Conservation (phyloP, 2,797 vertebrate species). For the Neomorphus geoffroyi region DNA sequence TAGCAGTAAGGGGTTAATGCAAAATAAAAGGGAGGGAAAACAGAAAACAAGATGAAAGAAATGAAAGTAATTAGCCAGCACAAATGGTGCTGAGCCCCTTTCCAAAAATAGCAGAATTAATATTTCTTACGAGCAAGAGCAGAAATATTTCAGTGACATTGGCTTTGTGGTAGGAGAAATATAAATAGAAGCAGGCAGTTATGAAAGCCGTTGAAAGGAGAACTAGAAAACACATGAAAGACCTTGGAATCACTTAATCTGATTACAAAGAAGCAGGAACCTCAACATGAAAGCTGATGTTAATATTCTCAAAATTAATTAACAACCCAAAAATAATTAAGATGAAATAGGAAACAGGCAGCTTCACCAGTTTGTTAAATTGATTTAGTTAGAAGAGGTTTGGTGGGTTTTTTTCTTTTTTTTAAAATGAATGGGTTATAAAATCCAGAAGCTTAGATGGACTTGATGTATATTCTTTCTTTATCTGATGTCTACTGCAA, state of each 20-base stretch:
- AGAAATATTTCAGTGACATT: conserved; percentile 37
- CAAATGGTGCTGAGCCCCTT: not conserved
- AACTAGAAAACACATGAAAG: conserved; percentile 58
- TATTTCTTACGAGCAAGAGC: conserved; percentile 13
- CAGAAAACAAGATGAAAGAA: conserved; percentile 37
- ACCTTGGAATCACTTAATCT: conserved; percentile 37
- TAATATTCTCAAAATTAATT: conserved; percentile 56
- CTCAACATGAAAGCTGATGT: conserved; percentile 28
- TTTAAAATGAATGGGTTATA: not conserved
- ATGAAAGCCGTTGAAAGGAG: conserved; percentile 50
- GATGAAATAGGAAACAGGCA: not conserved
- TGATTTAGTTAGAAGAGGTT: not conserved
- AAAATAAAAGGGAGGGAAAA: not conserved
- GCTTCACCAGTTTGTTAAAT: not conserved
- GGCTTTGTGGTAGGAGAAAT: conserved; percentile 21
- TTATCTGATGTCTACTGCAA: not conserved
- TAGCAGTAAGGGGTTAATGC: not conserved
- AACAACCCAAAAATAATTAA: conserved; percentile 40
- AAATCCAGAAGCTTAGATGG: not conserved
- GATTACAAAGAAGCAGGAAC: conserved; percentile 31
- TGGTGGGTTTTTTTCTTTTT: not conserved
- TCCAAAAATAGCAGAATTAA: conserved; percentile 43
- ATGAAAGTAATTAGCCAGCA: conserved; percentile 45
- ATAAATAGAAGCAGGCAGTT: conserved; percentile 59
- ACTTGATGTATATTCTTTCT: not conserved